These are phyloP conservation scores for Mormyrops boulengeri DNA, from an alignment of 2,797 vertebrate species.

Conservation along the genomic window DNA sequence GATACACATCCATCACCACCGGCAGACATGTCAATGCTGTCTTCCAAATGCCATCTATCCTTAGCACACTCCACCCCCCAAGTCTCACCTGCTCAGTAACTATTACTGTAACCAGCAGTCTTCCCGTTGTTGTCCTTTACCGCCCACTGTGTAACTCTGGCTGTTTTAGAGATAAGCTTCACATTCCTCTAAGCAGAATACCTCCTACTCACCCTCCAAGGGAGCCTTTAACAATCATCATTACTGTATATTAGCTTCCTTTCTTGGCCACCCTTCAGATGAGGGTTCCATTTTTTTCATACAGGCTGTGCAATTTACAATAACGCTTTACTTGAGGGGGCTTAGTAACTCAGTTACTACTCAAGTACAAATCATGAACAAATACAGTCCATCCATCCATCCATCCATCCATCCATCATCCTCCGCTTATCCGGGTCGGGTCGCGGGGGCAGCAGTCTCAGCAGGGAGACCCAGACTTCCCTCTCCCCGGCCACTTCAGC, in stretches of 20 bases:
- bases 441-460: too few relatives aligned
- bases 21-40: neutral
- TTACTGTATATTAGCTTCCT: neutral
- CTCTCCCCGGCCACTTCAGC: too few relatives aligned
- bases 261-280: neutral
- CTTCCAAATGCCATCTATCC: neutral
- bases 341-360: neutral
- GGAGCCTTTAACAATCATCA: neutral
- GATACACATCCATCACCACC: neutral
- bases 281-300: neutral
- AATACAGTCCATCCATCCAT: too few relatives aligned
- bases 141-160: neutral
- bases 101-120: neutral
- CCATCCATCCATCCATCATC: too few relatives aligned
- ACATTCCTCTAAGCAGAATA: neutral
- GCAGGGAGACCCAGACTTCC: too few relatives aligned
- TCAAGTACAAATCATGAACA: neutral
- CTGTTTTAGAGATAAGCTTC: neutral
- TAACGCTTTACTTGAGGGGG: neutral
- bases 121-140: neutral
- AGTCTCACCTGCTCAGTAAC: neutral
- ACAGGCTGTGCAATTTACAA: neutral
- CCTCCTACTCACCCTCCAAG: neutral
- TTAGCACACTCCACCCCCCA: neutral
- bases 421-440: too few relatives aligned